Percentiles rank a stretch among this genome's conserved stretches.
phyloP scores from a whole-genome alignment of 2,113 vertebrate species.

The Corvus cornix region DNA sequence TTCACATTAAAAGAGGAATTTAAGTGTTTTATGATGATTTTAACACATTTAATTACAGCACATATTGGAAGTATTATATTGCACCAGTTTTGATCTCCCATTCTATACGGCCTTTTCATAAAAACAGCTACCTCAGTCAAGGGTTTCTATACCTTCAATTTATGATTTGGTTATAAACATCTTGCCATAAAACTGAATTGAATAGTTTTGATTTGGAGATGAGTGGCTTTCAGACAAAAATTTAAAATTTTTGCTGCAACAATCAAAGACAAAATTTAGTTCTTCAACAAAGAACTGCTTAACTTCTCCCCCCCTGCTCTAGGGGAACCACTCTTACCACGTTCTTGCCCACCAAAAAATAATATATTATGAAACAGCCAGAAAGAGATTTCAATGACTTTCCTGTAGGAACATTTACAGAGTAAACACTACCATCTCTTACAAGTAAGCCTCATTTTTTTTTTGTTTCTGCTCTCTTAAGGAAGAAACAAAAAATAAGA shows the following conservation, averaged over 20 bases:
- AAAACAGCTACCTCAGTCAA: not conserved
- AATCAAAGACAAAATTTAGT: not conserved
- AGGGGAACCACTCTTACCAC: not conserved
- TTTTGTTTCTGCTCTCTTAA: not conserved
- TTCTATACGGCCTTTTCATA: not conserved
- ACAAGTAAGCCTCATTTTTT: not conserved
- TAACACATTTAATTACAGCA: not conserved
- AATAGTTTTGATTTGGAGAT: not conserved
- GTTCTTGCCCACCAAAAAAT: not conserved
- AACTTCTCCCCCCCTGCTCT: not conserved
- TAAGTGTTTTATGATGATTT: not conserved
- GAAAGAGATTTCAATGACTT: not conserved
- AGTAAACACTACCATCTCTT: not conserved
- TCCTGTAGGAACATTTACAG: not conserved
- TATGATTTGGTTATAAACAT: not conserved
- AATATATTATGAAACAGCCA: not conserved
- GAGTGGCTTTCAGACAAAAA: not conserved
- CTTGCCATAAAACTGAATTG: not conserved
- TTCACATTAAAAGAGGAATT: not conserved
- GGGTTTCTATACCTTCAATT: not conserved
- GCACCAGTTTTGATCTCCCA: not conserved
- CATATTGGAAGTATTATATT: not conserved
- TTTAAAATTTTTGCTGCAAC: not conserved
- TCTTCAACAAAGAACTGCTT: not conserved
- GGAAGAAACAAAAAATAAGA: not conserved